Evolutionary conservation across 2,888 invertebrate genomes (phyloP), one percentile per base, ranked within the genome.

Genomic region (Adineta ricciae): DNA sequence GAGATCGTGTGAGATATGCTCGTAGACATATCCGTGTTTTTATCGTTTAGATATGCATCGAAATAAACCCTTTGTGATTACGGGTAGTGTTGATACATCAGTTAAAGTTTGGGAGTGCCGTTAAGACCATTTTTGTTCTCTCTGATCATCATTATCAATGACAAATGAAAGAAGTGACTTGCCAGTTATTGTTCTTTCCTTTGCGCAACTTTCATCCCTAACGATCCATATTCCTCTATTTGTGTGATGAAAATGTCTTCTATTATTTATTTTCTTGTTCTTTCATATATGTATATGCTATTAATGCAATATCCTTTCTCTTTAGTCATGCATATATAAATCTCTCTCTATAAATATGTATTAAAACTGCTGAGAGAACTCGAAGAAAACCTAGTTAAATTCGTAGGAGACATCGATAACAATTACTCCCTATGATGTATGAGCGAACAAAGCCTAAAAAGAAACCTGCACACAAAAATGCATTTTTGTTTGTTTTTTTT

Each of bases 31-130:
- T 11, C 38, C n/a, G n/a, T n/a, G n/a, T n/a, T n/a, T n/a, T n/a
- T n/a, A n/a, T n/a, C n/a, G n/a, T n/a, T n/a, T n/a, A 78, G 99
- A 99, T 95, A 97, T 99, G 93, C 98, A 99, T 93, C 95, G 94
- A 92, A 94, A 93, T 91, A 94, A 96, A 92, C 99, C 99, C 88
- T 99, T 94, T 92, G 98, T 98, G 91, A 95, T 97, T 92, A 96
- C 97, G 88, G 97, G 98, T 92, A 97, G 97, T 92, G 98, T 98
- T 89, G 99, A 99, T 93, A 96, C 96, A 92, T 95, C 96, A 90
- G 95, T 98, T 91, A 99, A 98, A 93, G 96, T 99, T 90, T 99
- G 99, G 99, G 99, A 99, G 93, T 99, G 99, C 93, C 98, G 99
- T 93, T 99, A 95, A 49, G 46, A 52, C 19, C 5, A 0, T 32